Conservation (phyloP, 2,797 vertebrate genomes). For the Manis javanica region DNA sequence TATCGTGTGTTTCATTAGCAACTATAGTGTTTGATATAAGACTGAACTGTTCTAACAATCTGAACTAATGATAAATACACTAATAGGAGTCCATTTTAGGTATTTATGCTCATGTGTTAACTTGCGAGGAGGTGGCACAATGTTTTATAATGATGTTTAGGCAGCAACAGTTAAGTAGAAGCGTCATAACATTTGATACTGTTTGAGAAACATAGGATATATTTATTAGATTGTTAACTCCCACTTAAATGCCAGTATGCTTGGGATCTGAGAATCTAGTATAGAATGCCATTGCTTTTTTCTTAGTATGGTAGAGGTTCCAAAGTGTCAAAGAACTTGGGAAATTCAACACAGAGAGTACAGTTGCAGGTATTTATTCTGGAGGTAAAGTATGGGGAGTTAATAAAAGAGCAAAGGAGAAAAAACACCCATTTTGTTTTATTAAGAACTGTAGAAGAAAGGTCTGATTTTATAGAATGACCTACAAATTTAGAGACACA, state of each 20-base stretch:
- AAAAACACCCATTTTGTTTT: constrained; percentile 32
- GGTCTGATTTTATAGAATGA: neutral
- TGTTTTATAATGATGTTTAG: constrained; percentile 20
- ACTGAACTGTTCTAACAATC: neutral
- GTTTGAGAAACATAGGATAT: neutral
- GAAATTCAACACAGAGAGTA: neutral
- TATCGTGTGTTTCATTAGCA: constrained; percentile 48
- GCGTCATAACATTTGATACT: constrained; percentile 19
- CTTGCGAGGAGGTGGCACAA: neutral
- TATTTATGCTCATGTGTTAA: constrained; percentile 23
- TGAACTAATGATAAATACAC: constrained; percentile 20
- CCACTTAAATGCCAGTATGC: neutral
- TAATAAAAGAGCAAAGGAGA: constrained; percentile 14
- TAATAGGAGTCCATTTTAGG: constrained; percentile 4
- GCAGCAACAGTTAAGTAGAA: constrained; percentile 4
- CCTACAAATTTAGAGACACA: neutral
- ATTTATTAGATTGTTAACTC: constrained; percentile 48
- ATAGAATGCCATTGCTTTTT: constrained; percentile 40
- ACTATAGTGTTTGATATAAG: constrained; percentile 43
- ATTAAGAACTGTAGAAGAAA: constrained; percentile 47
- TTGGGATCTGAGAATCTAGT: constrained; percentile 1
- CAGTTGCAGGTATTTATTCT: neutral
- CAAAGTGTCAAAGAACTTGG: neutral
- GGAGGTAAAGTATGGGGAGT: neutral
- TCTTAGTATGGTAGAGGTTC: neutral